A percentile compares a stretch with the other conserved stretches of the same genome.
Evolutionary conservation across 2,888 invertebrate genomes (phyloP).

Genomic region (Apodemia mormo): DNA sequence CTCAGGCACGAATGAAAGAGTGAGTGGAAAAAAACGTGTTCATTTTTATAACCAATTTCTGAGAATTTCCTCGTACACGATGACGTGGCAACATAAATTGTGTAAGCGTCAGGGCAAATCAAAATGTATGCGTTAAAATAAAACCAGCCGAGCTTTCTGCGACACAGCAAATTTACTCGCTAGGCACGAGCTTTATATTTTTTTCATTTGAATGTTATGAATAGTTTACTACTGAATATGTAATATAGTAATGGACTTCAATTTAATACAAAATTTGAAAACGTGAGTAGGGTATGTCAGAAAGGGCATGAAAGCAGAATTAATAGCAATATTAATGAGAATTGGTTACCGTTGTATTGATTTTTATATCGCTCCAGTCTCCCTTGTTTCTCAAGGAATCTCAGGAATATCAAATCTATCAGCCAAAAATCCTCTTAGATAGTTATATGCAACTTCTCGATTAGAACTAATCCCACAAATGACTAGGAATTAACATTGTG

Average conservation of each 20-base stretch:
- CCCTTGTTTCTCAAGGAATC: too few species aligned
- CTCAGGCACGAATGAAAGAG: constrained; percentile 6
- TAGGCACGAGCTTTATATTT: constrained; percentile 12
- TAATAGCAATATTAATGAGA: too few species aligned
- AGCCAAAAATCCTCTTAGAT: too few species aligned
- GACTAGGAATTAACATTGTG: too few species aligned
- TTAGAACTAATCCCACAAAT: too few species aligned
- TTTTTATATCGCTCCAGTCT: too few species aligned
- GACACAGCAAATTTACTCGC: constrained; percentile 8
- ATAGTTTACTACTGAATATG: too few species aligned
- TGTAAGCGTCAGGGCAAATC: constrained; percentile 31
- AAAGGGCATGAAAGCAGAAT: too few species aligned
- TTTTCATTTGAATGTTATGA: neutral
- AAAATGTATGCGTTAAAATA: constrained; percentile 33
- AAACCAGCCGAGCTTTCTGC: constrained; percentile 19
- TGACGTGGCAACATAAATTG: constrained; percentile 34
- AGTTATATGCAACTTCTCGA: too few species aligned
- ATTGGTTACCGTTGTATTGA: too few species aligned
- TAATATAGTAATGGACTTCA: neutral
- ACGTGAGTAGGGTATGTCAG: neutral
- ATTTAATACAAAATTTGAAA: neutral
- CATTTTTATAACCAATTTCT: constrained; percentile 9
- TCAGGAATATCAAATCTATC: too few species aligned
- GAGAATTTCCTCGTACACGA: constrained; percentile 12
- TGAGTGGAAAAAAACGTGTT: constrained; percentile 7